Conservation (phyloP, 1,140 invertebrate genomes). For the Sminthurinus signatus region DNA sequence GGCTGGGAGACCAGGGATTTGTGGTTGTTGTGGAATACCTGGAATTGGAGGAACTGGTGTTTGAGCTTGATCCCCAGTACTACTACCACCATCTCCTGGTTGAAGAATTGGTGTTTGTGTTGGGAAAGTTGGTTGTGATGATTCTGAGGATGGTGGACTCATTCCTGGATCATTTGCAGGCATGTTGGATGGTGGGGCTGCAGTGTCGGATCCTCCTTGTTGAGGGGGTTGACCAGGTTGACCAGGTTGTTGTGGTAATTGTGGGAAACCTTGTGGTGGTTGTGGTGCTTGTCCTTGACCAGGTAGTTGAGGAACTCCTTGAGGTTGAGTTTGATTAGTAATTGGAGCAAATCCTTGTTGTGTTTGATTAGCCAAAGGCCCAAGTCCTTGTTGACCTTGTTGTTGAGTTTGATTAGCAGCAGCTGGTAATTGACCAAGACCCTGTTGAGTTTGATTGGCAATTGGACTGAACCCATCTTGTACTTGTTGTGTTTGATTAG, state of each 20-base stretch:
- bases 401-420: neutral
- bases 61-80: too few relatives aligned
- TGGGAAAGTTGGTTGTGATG: neutral
- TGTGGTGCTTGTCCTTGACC: too few relatives aligned
- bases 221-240: too few relatives aligned
- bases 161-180: too few relatives aligned
- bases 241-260: neutral
- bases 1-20: neutral
- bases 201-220: too few relatives aligned
- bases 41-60: neutral
- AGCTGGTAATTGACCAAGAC: neutral
- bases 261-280: neutral
- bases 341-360: neutral
- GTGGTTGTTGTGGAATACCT: neutral
- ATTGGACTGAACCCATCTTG: too few relatives aligned
- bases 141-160: neutral
- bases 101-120: neutral
- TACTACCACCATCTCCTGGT: neutral
- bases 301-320: neutral
- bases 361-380: neutral
- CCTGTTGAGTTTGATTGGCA: slow-evolving; percentile 5
- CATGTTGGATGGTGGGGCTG: too few relatives aligned
- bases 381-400: neutral
- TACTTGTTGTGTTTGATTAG: too few relatives aligned
- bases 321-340: neutral